Evolutionary conservation across 1,140 invertebrate genomes (phyloP).

Genomic region (Pentalonia nigronervosa): DNA sequence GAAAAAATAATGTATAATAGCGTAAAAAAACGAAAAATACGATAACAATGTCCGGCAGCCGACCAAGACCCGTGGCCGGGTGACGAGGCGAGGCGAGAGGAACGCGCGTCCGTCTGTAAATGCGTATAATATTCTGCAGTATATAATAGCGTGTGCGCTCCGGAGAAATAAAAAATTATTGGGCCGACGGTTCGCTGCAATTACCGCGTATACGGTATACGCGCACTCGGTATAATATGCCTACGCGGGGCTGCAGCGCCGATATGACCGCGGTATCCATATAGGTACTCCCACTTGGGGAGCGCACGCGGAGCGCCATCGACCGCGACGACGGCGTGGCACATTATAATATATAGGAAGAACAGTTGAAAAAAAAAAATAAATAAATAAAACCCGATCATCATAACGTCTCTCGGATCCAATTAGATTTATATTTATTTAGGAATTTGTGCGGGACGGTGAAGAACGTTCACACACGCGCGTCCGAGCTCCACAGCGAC

Average conservation of each 20-base stretch:
- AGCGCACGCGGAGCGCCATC: background rate
- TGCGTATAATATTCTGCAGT: background rate
- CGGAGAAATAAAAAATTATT: conserved; percentile 10
- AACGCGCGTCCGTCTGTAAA: background rate
- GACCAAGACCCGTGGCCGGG: background rate
- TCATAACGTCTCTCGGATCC: conserved; percentile 45
- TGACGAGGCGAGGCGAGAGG: too few species aligned
- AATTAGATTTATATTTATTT: conserved; percentile 55
- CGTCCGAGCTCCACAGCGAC: background rate
- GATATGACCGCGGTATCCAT: background rate
- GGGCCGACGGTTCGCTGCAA: background rate
- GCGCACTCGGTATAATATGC: background rate
- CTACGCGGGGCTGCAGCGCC: background rate
- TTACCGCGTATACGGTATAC: background rate
- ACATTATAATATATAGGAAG: background rate
- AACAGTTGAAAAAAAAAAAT: background rate
- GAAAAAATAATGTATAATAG: background rate
- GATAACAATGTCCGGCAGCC: background rate
- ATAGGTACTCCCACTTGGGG: background rate
- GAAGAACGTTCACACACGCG: background rate
- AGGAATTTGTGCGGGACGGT: conserved; percentile 39
- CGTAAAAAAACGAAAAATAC: background rate
- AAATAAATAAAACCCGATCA: conserved; percentile 31
- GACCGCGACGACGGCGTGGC: background rate
- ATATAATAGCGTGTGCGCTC: background rate